Base-by-base conservation (phyloP, 2,888 invertebrate species). In the Epicampocera succincta region DNA sequence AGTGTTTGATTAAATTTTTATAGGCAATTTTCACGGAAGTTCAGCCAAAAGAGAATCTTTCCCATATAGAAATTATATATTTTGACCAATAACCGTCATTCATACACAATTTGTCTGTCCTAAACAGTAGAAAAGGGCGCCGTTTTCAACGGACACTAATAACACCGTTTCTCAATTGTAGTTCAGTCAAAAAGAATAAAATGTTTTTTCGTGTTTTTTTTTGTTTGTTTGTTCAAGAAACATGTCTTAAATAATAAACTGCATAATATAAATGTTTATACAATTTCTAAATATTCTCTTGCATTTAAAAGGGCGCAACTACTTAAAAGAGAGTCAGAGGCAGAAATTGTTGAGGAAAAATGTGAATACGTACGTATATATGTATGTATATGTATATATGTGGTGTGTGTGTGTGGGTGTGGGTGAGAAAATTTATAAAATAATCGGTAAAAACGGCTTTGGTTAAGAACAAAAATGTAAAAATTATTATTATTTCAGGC, bases 401-500 rank as follows among this genome's bases (percentile, higher is more conserved):
- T n/a, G n/a, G n/a, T n/a, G n/a, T n/a, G n/a, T n/a, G n/a, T n/a
- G n/a, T n/a, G n/a, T n/a, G n/a, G n/a, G n/a, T n/a, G n/a, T n/a
- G n/a, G n/a, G n/a, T n/a, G n/a, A n/a, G n/a, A n/a, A n/a, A n/a
- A n/a, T n/a, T n/a, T n/a, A n/a, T 40, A 56, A 69, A 71, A 63
- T 40, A 78, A 78, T 50, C 58, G 48, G 42, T 48, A 46, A 50
- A 71, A 78, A 78, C 15, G 42, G 33, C n/a, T 65, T 78, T 52
- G 15, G 54, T 58, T 50, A 15, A 52, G 29, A 42, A 58, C 68
- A 44, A 60, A 60, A 42, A 54, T 68, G 63, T 38, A 68, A 66
- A 77, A 73, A 82, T 77, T 81, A 78, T 82, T 82, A 82, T 82
- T 82, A 82, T 82, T 82, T 82, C 74, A 82, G 73, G 78, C 82